phyloP scores from a whole-genome alignment of 2,113 vertebrate species.

The Ariopsis seemanni region DNA sequence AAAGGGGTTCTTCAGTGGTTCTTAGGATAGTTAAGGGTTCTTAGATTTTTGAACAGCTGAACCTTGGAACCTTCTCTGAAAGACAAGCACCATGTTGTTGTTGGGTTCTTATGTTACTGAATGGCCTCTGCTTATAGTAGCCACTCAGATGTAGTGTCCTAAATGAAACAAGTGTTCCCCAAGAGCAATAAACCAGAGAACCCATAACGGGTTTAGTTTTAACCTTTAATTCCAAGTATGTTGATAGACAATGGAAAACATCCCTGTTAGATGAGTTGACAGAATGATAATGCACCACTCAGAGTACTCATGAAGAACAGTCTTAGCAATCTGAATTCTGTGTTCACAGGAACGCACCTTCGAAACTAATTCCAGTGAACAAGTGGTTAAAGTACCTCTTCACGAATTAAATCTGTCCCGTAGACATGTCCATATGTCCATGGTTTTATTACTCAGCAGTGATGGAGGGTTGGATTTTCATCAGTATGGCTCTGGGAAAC shows the following conservation, averaged over 20 bases:
- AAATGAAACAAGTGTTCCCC: neutral
- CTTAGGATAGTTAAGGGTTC: neutral
- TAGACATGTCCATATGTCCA: conserved; percentile 29
- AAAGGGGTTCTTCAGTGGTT: neutral
- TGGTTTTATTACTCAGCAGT: conserved; percentile 24
- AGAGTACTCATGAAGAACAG: neutral
- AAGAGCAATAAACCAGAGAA: neutral
- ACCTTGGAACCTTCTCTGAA: neutral
- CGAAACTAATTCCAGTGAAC: neutral
- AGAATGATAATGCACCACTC: neutral
- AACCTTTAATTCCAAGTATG: neutral
- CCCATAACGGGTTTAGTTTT: neutral
- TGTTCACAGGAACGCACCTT: neutral
- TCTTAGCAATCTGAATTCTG: neutral
- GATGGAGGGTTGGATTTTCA: neutral
- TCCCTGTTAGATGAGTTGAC: neutral
- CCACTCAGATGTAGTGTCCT: no score
- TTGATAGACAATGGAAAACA: neutral
- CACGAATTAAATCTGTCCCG: conserved; percentile 4
- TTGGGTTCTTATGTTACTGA: neutral
- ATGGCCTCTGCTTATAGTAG: neutral
- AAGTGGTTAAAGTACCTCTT: neutral
- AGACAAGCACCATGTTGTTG: neutral
- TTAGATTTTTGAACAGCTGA: neutral
- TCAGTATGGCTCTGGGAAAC: neutral